These are phyloP conservation scores for Allygus modestus DNA, from an alignment of 2,888 invertebrate species.

Conservation along the genomic window DNA sequence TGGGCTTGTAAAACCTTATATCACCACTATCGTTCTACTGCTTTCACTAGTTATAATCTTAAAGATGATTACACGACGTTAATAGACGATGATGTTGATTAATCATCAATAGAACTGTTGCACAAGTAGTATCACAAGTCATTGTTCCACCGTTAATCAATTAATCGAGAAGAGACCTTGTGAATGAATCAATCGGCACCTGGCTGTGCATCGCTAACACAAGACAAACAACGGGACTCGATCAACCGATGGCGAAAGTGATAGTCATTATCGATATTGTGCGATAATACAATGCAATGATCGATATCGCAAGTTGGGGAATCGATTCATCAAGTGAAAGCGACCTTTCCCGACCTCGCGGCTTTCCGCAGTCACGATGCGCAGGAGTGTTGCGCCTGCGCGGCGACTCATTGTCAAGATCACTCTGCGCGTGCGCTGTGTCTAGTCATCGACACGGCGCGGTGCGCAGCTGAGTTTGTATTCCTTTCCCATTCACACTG, in stretches of 20 bases:
- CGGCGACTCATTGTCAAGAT: not conserved
- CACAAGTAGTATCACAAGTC: not conserved
- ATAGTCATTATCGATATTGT: conserved; percentile 8
- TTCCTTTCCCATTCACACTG: too few relatives aligned
- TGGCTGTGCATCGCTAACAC: not conserved
- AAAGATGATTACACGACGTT: not conserved
- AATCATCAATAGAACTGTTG: not conserved
- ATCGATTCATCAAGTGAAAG: conserved; percentile 54
- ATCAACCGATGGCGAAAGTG: conserved; percentile 41
- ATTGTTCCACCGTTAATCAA: not conserved
- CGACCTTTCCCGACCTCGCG: conserved; percentile 31
- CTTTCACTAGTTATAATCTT: too few relatives aligned
- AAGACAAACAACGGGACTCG: conserved; percentile 16
- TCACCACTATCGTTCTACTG: too few relatives aligned
- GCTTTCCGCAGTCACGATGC: conserved; percentile 44
- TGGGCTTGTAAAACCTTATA: too few relatives aligned
- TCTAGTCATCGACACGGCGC: not conserved
- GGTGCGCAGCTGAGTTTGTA: too few relatives aligned
- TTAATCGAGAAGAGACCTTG: not conserved
- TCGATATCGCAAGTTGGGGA: conserved; percentile 53
- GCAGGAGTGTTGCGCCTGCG: not conserved
- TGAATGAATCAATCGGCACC: not conserved
- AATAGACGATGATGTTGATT: not conserved
- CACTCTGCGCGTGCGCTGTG: not conserved
- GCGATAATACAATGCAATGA: conserved; percentile 43